These are phyloP conservation scores for Drosophila watanabei DNA, from an alignment of 1,140 invertebrate genomes.

Conservation along the genomic window DNA sequence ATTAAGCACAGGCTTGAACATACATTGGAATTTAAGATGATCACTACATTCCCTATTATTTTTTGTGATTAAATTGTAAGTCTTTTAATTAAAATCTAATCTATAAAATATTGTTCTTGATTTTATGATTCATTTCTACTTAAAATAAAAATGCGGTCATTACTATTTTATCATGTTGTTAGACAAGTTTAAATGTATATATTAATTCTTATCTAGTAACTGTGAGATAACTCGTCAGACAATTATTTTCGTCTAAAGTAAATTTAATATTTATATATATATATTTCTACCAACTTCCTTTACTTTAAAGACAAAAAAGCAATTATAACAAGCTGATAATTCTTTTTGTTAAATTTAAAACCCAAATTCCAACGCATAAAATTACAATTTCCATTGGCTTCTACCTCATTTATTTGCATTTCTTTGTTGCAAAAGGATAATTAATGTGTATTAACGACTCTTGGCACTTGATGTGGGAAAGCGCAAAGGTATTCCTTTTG, in stretches of 20 bases:
- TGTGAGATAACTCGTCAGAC: neutral
- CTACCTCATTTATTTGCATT: conserved; percentile 9
- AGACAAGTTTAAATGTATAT: neutral
- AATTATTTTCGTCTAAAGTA: neutral
- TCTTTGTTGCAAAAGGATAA: conserved; percentile 18
- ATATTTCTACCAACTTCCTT: neutral
- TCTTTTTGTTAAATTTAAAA: conserved; percentile 2
- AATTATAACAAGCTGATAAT: neutral
- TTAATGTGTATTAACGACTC: conserved; percentile 21
- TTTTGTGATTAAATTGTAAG: neutral
- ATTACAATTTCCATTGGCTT: conserved; percentile 3
- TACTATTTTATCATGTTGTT: conserved; percentile 5
- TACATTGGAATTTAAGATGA: neutral
- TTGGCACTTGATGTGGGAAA: conserved; percentile 17
- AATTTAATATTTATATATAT: too few relatives aligned
- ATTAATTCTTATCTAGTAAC: conserved; percentile 8
- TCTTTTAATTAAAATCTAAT: neutral
- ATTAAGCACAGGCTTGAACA: neutral
- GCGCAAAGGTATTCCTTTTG: conserved; percentile 23
- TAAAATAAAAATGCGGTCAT: conserved; percentile 5
- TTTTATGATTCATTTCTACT: neutral
- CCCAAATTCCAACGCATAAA: neutral
- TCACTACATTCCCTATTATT: neutral
- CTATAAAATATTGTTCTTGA: neutral
- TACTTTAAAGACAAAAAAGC: neutral